Evolutionary conservation across 2,113 vertebrate species (phyloP).

Genomic region (Copsychus sechellarum): DNA sequence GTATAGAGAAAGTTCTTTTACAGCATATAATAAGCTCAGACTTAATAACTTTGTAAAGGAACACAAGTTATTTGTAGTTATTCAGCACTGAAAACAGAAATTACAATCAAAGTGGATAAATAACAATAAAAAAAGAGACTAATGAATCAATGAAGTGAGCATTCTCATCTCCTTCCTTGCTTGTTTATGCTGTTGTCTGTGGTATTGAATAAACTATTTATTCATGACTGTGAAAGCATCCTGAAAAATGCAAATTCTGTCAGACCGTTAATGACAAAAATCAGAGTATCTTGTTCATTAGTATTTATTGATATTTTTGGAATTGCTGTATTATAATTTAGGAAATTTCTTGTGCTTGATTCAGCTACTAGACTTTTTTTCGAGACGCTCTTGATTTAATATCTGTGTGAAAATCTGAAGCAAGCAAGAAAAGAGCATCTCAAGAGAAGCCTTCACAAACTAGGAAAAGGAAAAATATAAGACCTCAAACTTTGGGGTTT

Average conservation of each 20-base stretch:
- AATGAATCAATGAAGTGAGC: not conserved
- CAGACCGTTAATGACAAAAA: not conserved
- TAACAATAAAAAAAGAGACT: not conserved
- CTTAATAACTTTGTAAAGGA: not conserved
- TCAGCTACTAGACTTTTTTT: not conserved
- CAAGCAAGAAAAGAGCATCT: not conserved
- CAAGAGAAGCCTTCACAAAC: not conserved
- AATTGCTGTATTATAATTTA: not conserved
- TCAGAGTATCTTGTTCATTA: not conserved
- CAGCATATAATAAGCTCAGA: not conserved
- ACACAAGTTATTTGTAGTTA: not conserved
- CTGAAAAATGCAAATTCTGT: not conserved
- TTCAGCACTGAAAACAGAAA: not conserved
- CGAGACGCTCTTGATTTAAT: not conserved
- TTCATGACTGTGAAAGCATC: not conserved
- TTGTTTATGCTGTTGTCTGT: not conserved
- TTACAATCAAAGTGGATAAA: not conserved
- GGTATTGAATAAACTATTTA: not conserved
- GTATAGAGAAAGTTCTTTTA: not conserved
- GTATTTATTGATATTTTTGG: not conserved
- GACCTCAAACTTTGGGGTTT: not conserved
- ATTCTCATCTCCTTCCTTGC: not conserved
- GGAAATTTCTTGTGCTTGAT: not conserved
- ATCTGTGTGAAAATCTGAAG: not conserved
- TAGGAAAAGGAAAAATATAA: not conserved